Evolutionary conservation across 2,888 invertebrate genomes (phyloP).

Genomic region (Callyntrura sp.): DNA sequence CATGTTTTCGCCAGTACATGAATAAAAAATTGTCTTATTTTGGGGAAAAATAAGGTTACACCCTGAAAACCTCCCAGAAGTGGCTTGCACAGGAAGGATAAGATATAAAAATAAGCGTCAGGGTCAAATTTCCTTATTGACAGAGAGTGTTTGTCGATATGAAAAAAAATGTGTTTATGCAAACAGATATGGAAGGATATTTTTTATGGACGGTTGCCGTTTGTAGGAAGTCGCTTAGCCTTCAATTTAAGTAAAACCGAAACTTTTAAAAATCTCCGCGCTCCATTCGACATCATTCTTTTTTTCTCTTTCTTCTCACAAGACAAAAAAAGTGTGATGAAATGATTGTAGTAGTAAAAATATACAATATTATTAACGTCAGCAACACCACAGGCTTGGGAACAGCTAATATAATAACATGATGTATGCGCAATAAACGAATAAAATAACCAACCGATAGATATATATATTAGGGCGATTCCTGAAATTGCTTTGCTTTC

Average conservation of each 20-base stretch:
- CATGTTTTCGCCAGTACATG: not conserved
- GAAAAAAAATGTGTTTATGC: not conserved
- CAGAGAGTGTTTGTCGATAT: not conserved
- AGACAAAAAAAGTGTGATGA: slow-evolving; percentile 35
- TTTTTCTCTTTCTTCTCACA: too few relatives aligned
- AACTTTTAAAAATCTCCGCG: slow-evolving; percentile 19
- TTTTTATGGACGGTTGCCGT: too few relatives aligned
- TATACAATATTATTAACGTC: slow-evolving; percentile 68
- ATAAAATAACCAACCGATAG: slow-evolving; percentile 15
- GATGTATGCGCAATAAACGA: slow-evolving; percentile 32
- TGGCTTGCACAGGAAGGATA: not conserved
- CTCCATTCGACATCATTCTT: not conserved
- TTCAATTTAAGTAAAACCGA: slow-evolving; percentile 15
- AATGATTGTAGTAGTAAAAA: slow-evolving; percentile 42
- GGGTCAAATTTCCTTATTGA: slow-evolving; percentile 27
- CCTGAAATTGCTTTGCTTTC: not conserved
- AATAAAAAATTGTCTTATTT: slow-evolving; percentile 10
- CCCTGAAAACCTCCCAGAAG: not conserved
- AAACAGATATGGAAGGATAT: not conserved
- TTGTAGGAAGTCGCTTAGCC: not conserved
- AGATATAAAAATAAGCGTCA: slow-evolving; percentile 2
- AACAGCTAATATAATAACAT: not conserved
- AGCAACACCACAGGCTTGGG: slow-evolving; percentile 43
- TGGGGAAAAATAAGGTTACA: not conserved
- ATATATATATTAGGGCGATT: slow-evolving; percentile 4